Percentiles rank a stretch among this genome's conserved stretches.
These are phyloP conservation scores for Psix sp. DNA, from an alignment of 1,140 invertebrate genomes.

Conservation along the genomic window DNA sequence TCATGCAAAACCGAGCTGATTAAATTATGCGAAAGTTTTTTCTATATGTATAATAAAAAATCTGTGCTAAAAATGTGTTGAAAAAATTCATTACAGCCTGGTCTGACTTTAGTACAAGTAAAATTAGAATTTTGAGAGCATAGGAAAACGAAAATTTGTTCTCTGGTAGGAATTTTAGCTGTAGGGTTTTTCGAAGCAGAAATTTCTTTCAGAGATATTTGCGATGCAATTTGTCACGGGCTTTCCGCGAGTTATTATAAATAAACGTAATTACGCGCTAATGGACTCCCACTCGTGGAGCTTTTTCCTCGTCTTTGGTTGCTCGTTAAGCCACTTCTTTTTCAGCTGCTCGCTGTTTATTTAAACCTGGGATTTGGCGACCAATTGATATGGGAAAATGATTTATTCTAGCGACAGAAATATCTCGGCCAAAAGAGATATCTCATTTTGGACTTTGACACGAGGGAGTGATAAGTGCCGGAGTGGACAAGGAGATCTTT, in stretches of 20 bases:
- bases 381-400: conserved; percentile 45
- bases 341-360: conserved; percentile 22
- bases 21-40: too few relatives aligned
- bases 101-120: too few relatives aligned
- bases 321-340: conserved; percentile 40
- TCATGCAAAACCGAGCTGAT: too few relatives aligned
- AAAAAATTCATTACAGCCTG: too few relatives aligned
- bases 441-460: conserved; percentile 18
- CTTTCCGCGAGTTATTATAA: conserved; percentile 37
- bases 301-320: conserved; percentile 21
- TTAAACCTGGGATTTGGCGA: conserved; percentile 15
- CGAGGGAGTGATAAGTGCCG: conserved; percentile 17
- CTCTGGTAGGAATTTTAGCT: not conserved
- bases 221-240: conserved; percentile 14
- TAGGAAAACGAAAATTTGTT: not conserved
- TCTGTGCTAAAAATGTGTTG: too few relatives aligned
- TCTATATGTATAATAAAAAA: too few relatives aligned
- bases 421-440: conserved; percentile 13
- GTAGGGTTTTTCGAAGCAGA: not conserved
- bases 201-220: conserved; percentile 13
- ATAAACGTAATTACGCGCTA: conserved; percentile 45
- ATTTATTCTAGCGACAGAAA: conserved; percentile 29
- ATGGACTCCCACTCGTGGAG: conserved; percentile 21
- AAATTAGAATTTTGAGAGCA: too few relatives aligned
- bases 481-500: conserved; percentile 2